Conservation (phyloP, 2,113 vertebrate species). For the Nothobranchius furzeri region DNA sequence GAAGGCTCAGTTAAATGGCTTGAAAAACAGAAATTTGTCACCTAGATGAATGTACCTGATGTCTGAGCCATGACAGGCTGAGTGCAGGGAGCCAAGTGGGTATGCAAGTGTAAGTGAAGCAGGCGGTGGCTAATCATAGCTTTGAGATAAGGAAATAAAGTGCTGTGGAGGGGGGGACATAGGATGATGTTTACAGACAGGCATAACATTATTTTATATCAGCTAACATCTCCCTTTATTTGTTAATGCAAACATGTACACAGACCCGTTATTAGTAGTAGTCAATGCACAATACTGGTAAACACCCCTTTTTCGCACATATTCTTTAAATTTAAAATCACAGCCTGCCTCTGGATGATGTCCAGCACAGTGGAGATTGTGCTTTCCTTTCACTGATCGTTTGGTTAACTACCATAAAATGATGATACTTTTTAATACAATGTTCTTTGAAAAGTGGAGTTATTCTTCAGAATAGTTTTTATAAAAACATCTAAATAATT, state of each 20-base stretch:
- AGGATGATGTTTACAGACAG: slow-evolving; percentile 23
- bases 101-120: slow-evolving; percentile 29
- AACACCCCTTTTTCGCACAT: slow-evolving; percentile 4
- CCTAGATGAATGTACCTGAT: slow-evolving; percentile 43
- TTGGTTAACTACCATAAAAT: neutral
- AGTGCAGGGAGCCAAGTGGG: slow-evolving; percentile 19
- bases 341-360: neutral
- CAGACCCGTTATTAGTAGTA: neutral
- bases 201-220: slow-evolving; percentile 23
- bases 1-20: slow-evolving; percentile 34
- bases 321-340: neutral
- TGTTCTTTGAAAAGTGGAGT: no score
- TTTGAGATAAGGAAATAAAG: slow-evolving; percentile 49
- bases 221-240: neutral
- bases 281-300: neutral
- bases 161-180: slow-evolving; percentile 3
- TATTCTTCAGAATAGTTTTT: no score
- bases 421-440: neutral
- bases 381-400: neutral
- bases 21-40: slow-evolving; percentile 39
- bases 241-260: neutral
- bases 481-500: no score
- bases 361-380: neutral
- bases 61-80: slow-evolving; percentile 35
- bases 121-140: slow-evolving; percentile 39